A percentile compares a stretch with the other conserved stretches of the same genome.
Conservation (phyloP, 1,140 invertebrate genomes). For the Scaptomyza hsui region DNA sequence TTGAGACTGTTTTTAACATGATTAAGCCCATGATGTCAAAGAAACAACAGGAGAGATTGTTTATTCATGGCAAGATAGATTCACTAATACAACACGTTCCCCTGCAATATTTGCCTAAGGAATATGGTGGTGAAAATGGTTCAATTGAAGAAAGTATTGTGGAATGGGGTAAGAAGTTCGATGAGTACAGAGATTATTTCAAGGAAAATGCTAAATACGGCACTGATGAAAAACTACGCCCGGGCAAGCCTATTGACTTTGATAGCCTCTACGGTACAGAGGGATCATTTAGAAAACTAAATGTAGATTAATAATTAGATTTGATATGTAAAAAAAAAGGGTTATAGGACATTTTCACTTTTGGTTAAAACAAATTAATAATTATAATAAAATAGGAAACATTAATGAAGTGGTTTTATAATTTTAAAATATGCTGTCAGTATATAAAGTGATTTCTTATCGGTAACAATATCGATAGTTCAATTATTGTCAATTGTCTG, state of each 20-base stretch:
- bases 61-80: conserved; percentile 85
- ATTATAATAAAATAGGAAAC: not conserved
- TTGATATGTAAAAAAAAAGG: not conserved
- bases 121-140: conserved; percentile 86
- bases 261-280: conserved; percentile 80
- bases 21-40: conserved; percentile 85
- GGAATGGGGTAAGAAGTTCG: conserved; percentile 86
- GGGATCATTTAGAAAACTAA: conserved; percentile 74
- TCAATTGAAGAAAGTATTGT: conserved; percentile 84
- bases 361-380: too few relatives aligned
- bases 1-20: conserved; percentile 85
- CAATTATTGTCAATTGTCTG: not conserved
- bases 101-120: conserved; percentile 85
- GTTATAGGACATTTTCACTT: not conserved
- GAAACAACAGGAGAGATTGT: conserved; percentile 84
- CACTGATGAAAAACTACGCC: conserved; percentile 86
- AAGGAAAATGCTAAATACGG: conserved; percentile 85
- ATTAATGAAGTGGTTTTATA: not conserved
- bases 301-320: conserved; percentile 54
- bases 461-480: not conserved
- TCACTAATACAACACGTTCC: conserved; percentile 84
- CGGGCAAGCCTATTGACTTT: conserved; percentile 86
- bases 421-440: not conserved
- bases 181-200: conserved; percentile 86
- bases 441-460: not conserved